Base-by-base conservation (phyloP, 2,888 invertebrate genomes). In the Cephalotes varians region DNA sequence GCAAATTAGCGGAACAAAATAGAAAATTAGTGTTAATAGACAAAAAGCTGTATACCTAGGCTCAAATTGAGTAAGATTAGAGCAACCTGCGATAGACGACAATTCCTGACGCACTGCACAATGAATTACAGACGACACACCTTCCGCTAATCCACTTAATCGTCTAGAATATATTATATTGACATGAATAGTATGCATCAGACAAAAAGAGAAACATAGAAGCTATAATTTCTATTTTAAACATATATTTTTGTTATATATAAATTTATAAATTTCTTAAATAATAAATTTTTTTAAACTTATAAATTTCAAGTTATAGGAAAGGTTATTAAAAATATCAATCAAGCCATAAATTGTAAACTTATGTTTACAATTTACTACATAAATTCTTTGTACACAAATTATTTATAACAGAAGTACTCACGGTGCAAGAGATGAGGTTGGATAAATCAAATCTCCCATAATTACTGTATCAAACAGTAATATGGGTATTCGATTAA, bases 341-440 rank as follows among this genome's bases (percentile, higher is more conserved):
- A n/a, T 58, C 28, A 28, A 60, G 21, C 2, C 25, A 5, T 5
- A 21, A 1, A 47, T 47, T 10, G 4, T 21, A 31, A 15, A 47
- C 44, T 49, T 73, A 2, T 25, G 18, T 76, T 37, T 37, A 28
- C 3, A 1, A 25, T 76, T 37, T 37, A 28, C 3, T 1, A 25
- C n/a, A 74, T 21, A 40, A 54, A 21, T 28, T n/a, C 21, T 37
- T 54, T 21, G 2, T 69, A 40, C n/a, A 44, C 0, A 21, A 49
- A 51, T 12, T 34, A 15, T 18, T 28, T 67, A 51, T 21, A 25
- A 49, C 25, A 4, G 0, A 49, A 31, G 54, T 89, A 97, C 98
- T 97, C 95, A 98, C 98, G 98, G 97, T 89, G 98, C 97, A 88
- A 98, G 94, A 9, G 98, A 98, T 18, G 96, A 96, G 18, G 96